These are phyloP conservation scores for Drosophila ironensis DNA, from an alignment of 1,140 invertebrate genomes.

Conservation along the genomic window DNA sequence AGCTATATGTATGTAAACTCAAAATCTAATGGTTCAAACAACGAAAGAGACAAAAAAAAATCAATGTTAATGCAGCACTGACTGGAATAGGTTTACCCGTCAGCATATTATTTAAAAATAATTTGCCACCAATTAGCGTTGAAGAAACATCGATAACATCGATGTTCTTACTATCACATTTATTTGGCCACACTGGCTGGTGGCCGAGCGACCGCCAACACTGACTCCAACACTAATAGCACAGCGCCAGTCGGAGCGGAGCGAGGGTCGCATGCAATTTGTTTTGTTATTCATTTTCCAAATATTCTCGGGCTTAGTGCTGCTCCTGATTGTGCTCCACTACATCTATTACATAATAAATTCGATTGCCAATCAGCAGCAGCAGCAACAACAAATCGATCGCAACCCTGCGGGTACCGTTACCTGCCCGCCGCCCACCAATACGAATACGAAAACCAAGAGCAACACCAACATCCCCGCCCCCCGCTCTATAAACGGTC, in stretches of 20 bases:
- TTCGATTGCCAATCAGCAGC: conserved; percentile 49
- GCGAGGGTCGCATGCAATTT: conserved; percentile 77
- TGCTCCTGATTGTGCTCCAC: conserved; percentile 78
- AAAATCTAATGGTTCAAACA: too few species aligned
- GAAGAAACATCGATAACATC: too few species aligned
- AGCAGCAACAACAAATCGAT: conserved; percentile 15
- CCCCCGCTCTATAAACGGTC: conserved; percentile 28
- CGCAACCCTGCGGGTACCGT: conserved; percentile 1
- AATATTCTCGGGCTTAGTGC: conserved; percentile 70
- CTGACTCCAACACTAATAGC: background rate
- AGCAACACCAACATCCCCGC: conserved; percentile 14
- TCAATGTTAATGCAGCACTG: too few species aligned
- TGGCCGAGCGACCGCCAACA: background rate
- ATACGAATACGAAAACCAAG: too few species aligned
- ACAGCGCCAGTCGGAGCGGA: conserved; percentile 11
- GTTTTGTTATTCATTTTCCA: conserved; percentile 72
- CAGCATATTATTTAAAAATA: too few species aligned
- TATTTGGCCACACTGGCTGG: background rate
- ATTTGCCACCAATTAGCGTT: too few species aligned
- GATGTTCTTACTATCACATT: too few species aligned
- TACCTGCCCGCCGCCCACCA: conserved; percentile 23
- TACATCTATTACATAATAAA: conserved; percentile 81
- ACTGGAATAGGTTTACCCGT: too few species aligned
- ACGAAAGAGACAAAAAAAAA: too few species aligned
- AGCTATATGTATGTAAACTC: too few species aligned